Conservation (phyloP, 2,888 invertebrate genomes). For the Epiblema foenella region DNA sequence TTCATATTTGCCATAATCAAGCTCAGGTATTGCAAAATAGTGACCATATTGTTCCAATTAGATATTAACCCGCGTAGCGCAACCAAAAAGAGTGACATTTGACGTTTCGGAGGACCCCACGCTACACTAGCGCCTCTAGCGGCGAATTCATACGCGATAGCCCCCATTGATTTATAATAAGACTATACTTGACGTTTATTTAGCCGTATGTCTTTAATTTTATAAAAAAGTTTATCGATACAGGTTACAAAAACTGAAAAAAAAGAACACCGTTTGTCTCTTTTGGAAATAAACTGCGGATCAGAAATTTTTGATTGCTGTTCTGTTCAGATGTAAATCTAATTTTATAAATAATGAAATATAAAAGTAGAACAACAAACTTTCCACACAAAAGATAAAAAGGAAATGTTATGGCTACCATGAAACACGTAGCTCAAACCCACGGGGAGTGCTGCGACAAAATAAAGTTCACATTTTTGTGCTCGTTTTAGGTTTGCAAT, state of each 20-base stretch:
- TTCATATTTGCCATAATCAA: too few species aligned
- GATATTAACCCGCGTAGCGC: too few species aligned
- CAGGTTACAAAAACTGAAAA: too few species aligned
- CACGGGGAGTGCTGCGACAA: conserved; percentile 4
- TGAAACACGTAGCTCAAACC: conserved; percentile 16
- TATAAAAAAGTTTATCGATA: too few species aligned
- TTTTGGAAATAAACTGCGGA: neutral
- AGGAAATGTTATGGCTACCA: neutral
- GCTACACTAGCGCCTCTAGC: too few species aligned
- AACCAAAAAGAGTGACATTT: too few species aligned
- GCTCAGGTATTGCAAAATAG: too few species aligned
- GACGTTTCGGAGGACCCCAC: too few species aligned
- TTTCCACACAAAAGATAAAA: conserved; percentile 8
- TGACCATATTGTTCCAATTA: too few species aligned
- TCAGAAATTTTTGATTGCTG: neutral
- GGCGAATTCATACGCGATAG: too few species aligned
- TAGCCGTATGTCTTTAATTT: neutral
- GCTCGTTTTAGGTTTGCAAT: conserved; percentile 22
- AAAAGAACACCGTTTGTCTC: neutral
- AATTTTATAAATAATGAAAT: conserved; percentile 1
- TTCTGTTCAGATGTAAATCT: neutral
- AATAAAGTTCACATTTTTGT: conserved; percentile 17
- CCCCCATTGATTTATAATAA: neutral
- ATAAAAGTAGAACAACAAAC: conserved; percentile 5
- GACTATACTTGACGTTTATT: neutral